Evolutionary conservation across 2,113 vertebrate genomes (phyloP).

Genomic region (Pleuronectes platessa): DNA sequence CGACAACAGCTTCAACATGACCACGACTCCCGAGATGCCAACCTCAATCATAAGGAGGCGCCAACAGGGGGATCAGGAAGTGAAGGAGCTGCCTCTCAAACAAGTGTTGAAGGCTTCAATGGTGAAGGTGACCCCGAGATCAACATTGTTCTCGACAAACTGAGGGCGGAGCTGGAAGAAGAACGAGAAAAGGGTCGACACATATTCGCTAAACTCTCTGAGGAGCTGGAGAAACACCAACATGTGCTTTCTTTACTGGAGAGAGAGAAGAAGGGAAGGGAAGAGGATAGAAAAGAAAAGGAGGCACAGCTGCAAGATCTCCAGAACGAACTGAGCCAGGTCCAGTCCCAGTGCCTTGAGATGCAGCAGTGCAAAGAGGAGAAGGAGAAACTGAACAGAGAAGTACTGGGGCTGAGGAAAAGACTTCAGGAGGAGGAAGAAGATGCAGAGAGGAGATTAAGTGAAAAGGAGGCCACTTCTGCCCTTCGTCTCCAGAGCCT

Average conservation of each 20-base stretch:
- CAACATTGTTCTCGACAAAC: constrained; percentile 57
- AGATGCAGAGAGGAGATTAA: constrained; percentile 64
- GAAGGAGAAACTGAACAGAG: constrained; percentile 80
- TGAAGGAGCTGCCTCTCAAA: background rate
- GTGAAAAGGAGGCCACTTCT: constrained; percentile 63
- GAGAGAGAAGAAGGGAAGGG: constrained; percentile 64
- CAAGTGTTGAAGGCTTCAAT: constrained; percentile 52
- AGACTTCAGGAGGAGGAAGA: constrained; percentile 69
- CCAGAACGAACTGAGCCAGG: constrained; percentile 69
- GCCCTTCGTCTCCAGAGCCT: constrained; percentile 64
- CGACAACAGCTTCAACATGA: constrained; percentile 59
- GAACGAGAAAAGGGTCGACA: constrained; percentile 60
- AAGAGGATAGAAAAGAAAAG: constrained; percentile 72
- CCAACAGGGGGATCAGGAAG: constrained; percentile 70
- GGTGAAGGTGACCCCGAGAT: constrained; percentile 18
- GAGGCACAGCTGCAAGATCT: constrained; percentile 73
- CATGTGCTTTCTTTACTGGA: constrained; percentile 76
- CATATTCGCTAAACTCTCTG: constrained; percentile 63
- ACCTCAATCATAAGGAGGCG: constrained; percentile 57
- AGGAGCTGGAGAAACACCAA: constrained; percentile 68
- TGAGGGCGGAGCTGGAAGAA: constrained; percentile 76
- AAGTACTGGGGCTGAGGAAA: constrained; percentile 78
- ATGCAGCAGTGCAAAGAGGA: constrained; percentile 79
- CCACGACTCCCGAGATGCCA: constrained; percentile 57
- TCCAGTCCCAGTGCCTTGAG: constrained; percentile 77